Evolutionary conservation across 2,888 invertebrate species (phyloP), one percentile per base, ranked within the genome.

Genomic region (Aproaerema taeniolella): DNA sequence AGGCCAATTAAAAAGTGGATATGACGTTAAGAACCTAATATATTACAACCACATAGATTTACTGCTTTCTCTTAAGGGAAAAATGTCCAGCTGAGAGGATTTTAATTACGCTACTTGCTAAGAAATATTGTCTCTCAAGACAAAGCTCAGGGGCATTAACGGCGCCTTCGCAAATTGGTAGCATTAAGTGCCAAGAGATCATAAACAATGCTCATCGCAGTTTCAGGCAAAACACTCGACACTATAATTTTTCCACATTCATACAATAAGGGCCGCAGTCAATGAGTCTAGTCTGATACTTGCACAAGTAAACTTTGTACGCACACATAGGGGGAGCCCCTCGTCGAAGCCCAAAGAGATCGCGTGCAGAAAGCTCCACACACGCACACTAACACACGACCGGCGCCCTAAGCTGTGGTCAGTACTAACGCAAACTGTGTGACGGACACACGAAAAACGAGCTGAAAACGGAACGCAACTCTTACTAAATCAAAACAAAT

Each of bases 161-260:
- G 73, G 67, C 64, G 60, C 58, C 68, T n/a, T n/a, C 58, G 64
- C 70, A 78, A 83, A 83, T 83, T 83, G 80, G 79, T 74, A 68
- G 69, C 55, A 71, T 74, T 77, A 80, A 83, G 82, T 83, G 81
- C 75, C 67, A 24, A 59, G 64, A 59, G 62, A 55, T 68, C 71
- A 80, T 81, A 82, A 83, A 85, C 83, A 85, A 83, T 76, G 68
- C 71, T 67, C 75, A 71, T 74, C 68, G 68, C 69, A 64, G 71
- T 83, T 79, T 73, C 81, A 82, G 77, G 81, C 82, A 75, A 82
- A 81, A 81, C 79, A 81, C 66, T 77, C 70, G 67, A 69, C 72
- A 77, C 82, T 75, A 85, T 83, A 85, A 85, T 85, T 86, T 86
- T 85, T 86, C 86, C 81, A 86, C 86, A 83, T 86, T 83, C 82